Percentiles rank a stretch among this genome's conserved stretches.
Evolutionary conservation across 2,113 vertebrate genomes (phyloP).

Genomic region (Donacobius atricapilla): DNA sequence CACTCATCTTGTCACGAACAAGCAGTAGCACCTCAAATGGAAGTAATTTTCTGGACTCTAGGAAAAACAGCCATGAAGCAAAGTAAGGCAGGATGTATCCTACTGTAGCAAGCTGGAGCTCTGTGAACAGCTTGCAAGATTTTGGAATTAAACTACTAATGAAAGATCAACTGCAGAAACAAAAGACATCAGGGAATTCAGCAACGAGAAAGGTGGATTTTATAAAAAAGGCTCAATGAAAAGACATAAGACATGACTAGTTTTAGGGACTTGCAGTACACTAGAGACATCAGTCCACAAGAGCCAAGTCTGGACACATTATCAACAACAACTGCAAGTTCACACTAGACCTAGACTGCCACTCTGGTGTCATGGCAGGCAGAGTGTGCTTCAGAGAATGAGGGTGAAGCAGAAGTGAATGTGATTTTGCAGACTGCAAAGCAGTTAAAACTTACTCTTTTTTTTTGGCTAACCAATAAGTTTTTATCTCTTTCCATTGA

Average conservation of each 20-base stretch:
- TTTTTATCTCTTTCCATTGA: background rate
- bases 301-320: background rate
- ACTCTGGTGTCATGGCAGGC: background rate
- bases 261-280: background rate
- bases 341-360: background rate
- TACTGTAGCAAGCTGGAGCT: background rate
- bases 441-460: background rate
- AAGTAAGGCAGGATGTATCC: background rate
- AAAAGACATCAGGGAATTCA: background rate
- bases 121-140: background rate
- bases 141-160: background rate
- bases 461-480: background rate
- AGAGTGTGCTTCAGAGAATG: background rate
- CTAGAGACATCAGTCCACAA: background rate
- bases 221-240: background rate
- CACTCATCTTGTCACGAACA: background rate
- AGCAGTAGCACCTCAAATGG: background rate
- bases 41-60: background rate
- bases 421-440: background rate
- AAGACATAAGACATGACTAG: background rate
- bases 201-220: background rate
- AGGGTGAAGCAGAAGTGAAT: background rate
- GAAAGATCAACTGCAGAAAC: background rate
- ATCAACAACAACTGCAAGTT: background rate
- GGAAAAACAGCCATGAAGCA: background rate